Evolutionary conservation across 2,113 vertebrate species (phyloP).

Genomic region (Sylvietta virens): DNA sequence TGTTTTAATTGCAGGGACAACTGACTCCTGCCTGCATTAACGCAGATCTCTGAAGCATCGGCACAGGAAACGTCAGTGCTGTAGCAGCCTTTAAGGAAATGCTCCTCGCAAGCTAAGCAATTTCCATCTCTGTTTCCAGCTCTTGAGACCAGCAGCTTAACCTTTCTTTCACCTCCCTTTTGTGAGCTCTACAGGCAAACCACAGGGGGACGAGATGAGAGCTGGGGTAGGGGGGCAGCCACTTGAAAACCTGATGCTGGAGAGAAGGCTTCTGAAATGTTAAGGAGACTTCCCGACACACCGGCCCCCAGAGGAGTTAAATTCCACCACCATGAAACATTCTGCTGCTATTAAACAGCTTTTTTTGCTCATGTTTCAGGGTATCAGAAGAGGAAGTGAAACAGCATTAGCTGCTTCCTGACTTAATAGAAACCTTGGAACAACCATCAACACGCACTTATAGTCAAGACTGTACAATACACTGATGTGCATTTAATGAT

Average conservation of each 20-base stretch:
- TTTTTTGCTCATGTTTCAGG: not conserved
- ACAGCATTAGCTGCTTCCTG: slow-evolving; percentile 4
- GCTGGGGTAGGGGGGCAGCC: not conserved
- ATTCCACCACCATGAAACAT: not conserved
- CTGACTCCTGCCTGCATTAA: not conserved
- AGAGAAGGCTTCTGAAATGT: slow-evolving; percentile 17
- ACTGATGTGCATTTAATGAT: not conserved
- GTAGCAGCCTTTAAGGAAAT: not conserved
- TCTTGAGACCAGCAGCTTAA: slow-evolving; percentile 55
- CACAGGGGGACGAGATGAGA: not conserved
- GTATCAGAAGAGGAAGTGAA: not conserved
- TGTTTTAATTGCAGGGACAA: not conserved
- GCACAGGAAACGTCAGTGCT: not conserved
- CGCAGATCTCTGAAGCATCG: not conserved
- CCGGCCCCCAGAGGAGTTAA: not conserved
- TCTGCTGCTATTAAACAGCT: not conserved
- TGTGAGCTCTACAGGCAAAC: not conserved
- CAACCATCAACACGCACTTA: not conserved
- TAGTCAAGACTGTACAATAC: not conserved
- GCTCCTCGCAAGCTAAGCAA: not conserved
- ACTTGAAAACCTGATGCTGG: slow-evolving; percentile 3
- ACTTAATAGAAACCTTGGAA: slow-evolving; percentile 18
- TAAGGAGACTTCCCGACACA: not conserved
- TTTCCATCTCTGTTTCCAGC: slow-evolving; percentile 60
- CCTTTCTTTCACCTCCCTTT: slow-evolving; percentile 38